Conservation (phyloP, 2,888 invertebrate genomes). For the Drosophila peninsularis region DNA sequence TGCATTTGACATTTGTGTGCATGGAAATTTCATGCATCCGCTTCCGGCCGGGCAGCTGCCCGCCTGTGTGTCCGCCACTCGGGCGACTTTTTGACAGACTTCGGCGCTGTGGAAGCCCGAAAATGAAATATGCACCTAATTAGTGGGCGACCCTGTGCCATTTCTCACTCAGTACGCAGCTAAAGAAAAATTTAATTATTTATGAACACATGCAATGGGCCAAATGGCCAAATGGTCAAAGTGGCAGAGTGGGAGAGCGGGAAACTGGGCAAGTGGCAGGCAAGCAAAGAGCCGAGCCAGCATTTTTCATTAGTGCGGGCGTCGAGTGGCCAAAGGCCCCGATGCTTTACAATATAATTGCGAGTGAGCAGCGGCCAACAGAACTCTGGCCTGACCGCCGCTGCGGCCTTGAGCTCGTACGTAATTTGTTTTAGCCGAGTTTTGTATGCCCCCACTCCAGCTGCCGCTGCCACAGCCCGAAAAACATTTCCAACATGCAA, state of each 20-base stretch:
- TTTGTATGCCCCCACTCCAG: conserved; percentile 12
- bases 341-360: conserved; percentile 72
- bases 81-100: conserved; percentile 40
- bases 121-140: conserved; percentile 62
- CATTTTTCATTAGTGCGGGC: conserved; percentile 70
- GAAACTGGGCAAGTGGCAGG: conserved; percentile 8
- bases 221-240: conserved; percentile 15
- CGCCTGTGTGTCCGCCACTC: background rate
- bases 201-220: conserved; percentile 70
- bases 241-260: conserved; percentile 14
- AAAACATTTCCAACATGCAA: conserved; percentile 70
- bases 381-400: conserved; percentile 63
- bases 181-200: conserved; percentile 69
- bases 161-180: conserved; percentile 34
- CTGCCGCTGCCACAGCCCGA: conserved; percentile 5
- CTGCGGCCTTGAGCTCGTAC: conserved; percentile 70
- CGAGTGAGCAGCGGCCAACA: conserved; percentile 47
- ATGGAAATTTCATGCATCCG: conserved; percentile 64
- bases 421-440: conserved; percentile 70
- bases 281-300: conserved; percentile 43
- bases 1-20: conserved; percentile 36
- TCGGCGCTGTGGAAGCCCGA: conserved; percentile 26
- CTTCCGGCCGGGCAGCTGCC: conserved; percentile 37
- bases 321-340: conserved; percentile 46
- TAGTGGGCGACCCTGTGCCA: conserved; percentile 67